Percentiles rank a stretch among this genome's conserved stretches.
These are phyloP conservation scores for Ginglymostoma cirratum DNA, from an alignment of 2,113 vertebrate species.

Conservation along the genomic window DNA sequence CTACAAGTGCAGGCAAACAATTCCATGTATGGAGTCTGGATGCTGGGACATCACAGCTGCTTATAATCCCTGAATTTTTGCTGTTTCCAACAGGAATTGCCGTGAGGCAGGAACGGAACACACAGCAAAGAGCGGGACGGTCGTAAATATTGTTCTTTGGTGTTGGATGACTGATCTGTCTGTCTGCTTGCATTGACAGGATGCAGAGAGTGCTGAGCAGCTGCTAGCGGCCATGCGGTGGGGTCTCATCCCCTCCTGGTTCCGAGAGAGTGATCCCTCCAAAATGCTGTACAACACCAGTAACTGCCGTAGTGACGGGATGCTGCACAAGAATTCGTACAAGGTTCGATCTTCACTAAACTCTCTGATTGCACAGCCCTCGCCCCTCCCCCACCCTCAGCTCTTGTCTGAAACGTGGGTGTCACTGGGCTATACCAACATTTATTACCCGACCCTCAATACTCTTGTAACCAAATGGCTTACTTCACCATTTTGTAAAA, in stretches of 20 bases:
- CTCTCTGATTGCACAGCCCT: no score
- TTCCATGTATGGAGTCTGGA: background rate
- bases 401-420: no score
- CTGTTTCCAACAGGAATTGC: background rate
- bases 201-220: conserved; percentile 72
- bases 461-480: no score
- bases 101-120: background rate
- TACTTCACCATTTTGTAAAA: no score
- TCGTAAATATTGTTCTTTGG: no score
- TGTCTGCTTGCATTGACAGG: conserved; percentile 50
- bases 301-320: conserved; percentile 88
- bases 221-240: conserved; percentile 86
- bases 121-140: background rate
- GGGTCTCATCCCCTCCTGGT: conserved; percentile 89
- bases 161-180: background rate
- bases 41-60: background rate
- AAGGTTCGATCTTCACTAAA: conserved; percentile 59
- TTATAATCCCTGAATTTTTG: background rate
- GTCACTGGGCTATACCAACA: no score
- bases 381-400: background rate
- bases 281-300: conserved; percentile 80
- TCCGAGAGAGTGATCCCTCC: conserved; percentile 69
- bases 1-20: no score
- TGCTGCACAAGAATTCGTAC: conserved; percentile 78
- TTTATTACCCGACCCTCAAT: no score